These are phyloP conservation scores for Alosa sapidissima DNA, from an alignment of 2,797 vertebrate genomes.

Conservation along the genomic window DNA sequence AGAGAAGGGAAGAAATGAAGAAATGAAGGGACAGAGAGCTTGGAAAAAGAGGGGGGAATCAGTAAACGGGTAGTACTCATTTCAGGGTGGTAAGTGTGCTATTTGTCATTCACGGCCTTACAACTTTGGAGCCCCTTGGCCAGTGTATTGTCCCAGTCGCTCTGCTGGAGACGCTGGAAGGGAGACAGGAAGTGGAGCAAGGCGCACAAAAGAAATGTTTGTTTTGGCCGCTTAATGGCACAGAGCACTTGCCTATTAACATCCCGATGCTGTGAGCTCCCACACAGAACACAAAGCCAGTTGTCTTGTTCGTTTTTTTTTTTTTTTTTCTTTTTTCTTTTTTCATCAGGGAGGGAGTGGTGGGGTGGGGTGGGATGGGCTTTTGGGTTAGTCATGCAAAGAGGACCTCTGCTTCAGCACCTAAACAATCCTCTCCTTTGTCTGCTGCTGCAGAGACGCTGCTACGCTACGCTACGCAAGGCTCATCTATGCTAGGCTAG, in stretches of 20 bases:
- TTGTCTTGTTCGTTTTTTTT: constrained; percentile 50
- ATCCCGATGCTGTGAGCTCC: constrained; percentile 73
- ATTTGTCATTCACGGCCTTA: not conserved
- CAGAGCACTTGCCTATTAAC: constrained; percentile 59
- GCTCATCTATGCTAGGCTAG: not conserved
- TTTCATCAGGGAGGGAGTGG: constrained; percentile 7
- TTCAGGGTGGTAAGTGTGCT: not conserved
- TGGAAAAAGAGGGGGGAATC: not conserved
- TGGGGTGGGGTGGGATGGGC: constrained; percentile 21
- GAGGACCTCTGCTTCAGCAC: constrained; percentile 75
- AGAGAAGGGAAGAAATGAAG: not conserved
- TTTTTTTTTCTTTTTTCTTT: constrained; percentile 24
- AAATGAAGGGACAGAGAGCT: not conserved
- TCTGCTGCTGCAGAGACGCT: constrained; percentile 70
- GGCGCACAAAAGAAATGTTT: constrained; percentile 69
- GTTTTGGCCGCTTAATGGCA: constrained; percentile 65
- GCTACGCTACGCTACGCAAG: not conserved
- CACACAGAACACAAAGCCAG: constrained; percentile 75
- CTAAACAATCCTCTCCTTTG: constrained; percentile 72
- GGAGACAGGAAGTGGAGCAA: constrained; percentile 71
- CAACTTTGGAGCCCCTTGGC: not conserved
- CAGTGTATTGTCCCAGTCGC: constrained; percentile 41
- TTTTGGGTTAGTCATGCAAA: constrained; percentile 66
- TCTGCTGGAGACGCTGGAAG: constrained; percentile 69
- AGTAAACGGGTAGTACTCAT: not conserved